A percentile compares a stretch with the other conserved stretches of the same genome.
phyloP scores from a whole-genome alignment of 2,797 vertebrate species.

The Kryptopterus vitreolus region DNA sequence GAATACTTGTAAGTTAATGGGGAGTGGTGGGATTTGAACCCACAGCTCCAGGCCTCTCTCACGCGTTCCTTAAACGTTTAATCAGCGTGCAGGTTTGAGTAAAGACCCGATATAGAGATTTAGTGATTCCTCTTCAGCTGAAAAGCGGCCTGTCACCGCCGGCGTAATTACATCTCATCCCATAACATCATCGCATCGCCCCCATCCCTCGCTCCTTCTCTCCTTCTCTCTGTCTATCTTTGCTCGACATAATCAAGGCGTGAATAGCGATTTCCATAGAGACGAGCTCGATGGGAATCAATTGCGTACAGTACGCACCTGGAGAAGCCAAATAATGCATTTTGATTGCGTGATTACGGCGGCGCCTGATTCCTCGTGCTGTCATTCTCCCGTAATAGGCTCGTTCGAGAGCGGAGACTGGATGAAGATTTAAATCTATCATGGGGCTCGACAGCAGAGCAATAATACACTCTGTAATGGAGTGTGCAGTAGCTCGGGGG shows the following conservation, averaged over 20 bases:
- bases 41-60: not conserved
- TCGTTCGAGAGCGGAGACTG: conserved; percentile 56
- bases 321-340: conserved; percentile 70
- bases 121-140: conserved; percentile 24
- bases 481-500: not conserved
- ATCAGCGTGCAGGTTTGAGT: not conserved
- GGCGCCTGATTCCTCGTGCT: conserved; percentile 58
- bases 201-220: conserved; percentile 20
- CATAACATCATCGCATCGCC: conserved; percentile 52
- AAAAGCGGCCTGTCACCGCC: conserved; percentile 36
- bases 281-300: conserved; percentile 63
- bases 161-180: conserved; percentile 49
- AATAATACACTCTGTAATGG: conserved; percentile 57
- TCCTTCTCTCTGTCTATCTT: conserved; percentile 17
- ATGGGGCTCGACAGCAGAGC: conserved; percentile 51
- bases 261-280: conserved; percentile 58
- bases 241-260: conserved; percentile 53
- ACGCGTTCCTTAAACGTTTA: not conserved
- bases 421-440: conserved; percentile 59
- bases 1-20: not conserved
- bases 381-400: conserved; percentile 66
- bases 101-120: not conserved
- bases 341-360: conserved; percentile 73
- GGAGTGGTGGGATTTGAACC: not conserved
- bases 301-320: conserved; percentile 67